These are phyloP conservation scores for Pelobates cultripes DNA, from an alignment of 2,797 vertebrate genomes.

Conservation along the genomic window DNA sequence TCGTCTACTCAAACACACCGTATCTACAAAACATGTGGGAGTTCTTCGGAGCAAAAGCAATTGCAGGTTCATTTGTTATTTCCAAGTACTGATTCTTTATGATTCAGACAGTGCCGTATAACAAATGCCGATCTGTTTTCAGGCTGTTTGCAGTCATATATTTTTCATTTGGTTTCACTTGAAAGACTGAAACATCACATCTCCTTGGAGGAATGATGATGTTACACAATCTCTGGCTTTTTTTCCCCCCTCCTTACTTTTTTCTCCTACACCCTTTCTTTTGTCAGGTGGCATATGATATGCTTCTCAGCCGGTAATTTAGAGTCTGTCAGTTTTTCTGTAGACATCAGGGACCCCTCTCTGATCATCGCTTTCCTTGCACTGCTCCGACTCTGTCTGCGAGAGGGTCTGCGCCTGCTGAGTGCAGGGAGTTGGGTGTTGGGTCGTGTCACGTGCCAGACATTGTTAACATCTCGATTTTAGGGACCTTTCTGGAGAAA, in stretches of 20 bases:
- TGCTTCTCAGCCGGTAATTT: slow-evolving; percentile 62
- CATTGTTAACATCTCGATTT: slow-evolving; percentile 59
- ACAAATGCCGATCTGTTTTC: slow-evolving; percentile 60
- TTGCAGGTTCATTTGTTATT: slow-evolving; percentile 75
- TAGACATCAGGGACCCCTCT: slow-evolving; percentile 51
- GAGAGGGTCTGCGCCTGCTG: slow-evolving; percentile 37
- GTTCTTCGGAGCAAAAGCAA: slow-evolving; percentile 72
- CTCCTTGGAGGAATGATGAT: slow-evolving; percentile 53
- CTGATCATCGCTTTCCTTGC: slow-evolving; percentile 21
- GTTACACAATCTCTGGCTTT: slow-evolving; percentile 48
- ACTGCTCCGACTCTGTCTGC: slow-evolving; percentile 13
- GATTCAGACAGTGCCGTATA: slow-evolving; percentile 63
- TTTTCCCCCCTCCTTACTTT: slow-evolving; percentile 6
- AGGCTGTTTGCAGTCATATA: slow-evolving; percentile 62
- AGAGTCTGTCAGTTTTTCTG: slow-evolving; percentile 60
- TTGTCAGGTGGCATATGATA: slow-evolving; percentile 57
- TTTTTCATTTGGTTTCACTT: slow-evolving; percentile 67
- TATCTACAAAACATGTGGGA: slow-evolving; percentile 70
- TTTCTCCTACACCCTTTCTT: slow-evolving; percentile 40
- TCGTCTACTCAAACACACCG: slow-evolving; percentile 59
- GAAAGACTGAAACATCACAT: slow-evolving; percentile 47
- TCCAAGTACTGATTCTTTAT: slow-evolving; percentile 73
- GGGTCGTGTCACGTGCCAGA: slow-evolving; percentile 57
- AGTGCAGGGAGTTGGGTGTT: slow-evolving; percentile 47
- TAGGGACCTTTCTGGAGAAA: slow-evolving; percentile 54